Conservation (phyloP, 2,888 invertebrate genomes). For the Hermaeophaga mercurialis region DNA sequence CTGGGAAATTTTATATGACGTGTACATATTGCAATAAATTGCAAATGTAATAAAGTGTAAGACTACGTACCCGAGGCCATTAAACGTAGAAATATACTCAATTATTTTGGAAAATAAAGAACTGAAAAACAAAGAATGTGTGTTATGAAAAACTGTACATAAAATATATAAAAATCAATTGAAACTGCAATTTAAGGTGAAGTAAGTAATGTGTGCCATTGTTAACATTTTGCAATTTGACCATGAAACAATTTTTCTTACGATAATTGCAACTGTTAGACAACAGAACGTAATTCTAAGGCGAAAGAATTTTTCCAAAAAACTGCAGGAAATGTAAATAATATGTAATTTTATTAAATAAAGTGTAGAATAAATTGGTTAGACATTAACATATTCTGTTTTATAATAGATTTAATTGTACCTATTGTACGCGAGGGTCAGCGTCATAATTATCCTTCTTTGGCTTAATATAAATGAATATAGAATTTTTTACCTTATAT, state of each 20-base stretch:
- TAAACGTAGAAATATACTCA: too few relatives aligned
- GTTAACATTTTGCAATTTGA: conserved; percentile 17
- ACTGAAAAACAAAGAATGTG: too few relatives aligned
- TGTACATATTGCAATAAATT: too few relatives aligned
- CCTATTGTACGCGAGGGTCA: background rate
- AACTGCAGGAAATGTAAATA: background rate
- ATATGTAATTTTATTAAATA: background rate
- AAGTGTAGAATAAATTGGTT: background rate
- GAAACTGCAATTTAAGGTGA: conserved; percentile 7
- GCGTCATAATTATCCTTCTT: too few relatives aligned
- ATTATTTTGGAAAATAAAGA: too few relatives aligned
- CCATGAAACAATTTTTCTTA: conserved; percentile 23
- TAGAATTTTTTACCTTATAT: too few relatives aligned
- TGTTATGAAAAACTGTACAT: too few relatives aligned
- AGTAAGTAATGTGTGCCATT: conserved; percentile 18
- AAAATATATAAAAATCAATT: background rate
- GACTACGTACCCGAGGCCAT: too few relatives aligned
- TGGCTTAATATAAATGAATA: too few relatives aligned
- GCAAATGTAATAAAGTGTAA: too few relatives aligned
- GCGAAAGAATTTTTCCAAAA: background rate
- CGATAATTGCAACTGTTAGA: conserved; percentile 3
- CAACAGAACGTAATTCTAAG: background rate
- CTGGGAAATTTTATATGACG: too few relatives aligned
- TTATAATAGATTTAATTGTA: background rate
- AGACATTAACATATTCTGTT: too few relatives aligned